Evolutionary conservation across 2,888 invertebrate genomes (phyloP).

Genomic region (Trichacis sp.): DNA sequence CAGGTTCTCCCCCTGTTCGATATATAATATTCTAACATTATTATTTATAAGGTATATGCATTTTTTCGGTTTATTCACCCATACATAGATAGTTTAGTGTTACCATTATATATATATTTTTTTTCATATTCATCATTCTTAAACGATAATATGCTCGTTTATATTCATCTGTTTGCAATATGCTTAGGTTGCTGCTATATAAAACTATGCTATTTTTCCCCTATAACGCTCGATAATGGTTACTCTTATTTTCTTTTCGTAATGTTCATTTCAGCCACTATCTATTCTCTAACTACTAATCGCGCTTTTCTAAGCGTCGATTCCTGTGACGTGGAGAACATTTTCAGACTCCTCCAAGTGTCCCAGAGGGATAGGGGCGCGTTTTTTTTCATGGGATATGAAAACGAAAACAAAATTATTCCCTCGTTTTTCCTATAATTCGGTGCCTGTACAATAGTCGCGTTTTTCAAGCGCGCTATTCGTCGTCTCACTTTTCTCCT

Average conservation of each 20-base stretch:
- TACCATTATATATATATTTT: conserved; percentile 41
- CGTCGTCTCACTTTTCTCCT: conserved; percentile 23
- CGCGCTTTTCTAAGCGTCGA: conserved; percentile 24
- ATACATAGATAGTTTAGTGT: conserved; percentile 49
- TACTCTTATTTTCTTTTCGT: conserved; percentile 43
- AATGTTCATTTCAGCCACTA: conserved; percentile 36
- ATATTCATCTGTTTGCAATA: conserved; percentile 56
- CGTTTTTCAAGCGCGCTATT: conserved; percentile 32
- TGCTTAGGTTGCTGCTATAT: conserved; percentile 62
- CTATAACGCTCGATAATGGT: conserved; percentile 53
- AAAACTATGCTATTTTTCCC: conserved; percentile 63
- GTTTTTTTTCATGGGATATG: conserved; percentile 27
- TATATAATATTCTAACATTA: conserved; percentile 43
- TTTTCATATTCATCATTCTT: conserved; percentile 43
- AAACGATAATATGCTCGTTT: conserved; percentile 53
- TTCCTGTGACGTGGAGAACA: conserved; percentile 24
- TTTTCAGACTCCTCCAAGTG: conserved; percentile 17
- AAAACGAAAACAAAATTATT: conserved; percentile 36
- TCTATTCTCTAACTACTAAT: conserved; percentile 34
- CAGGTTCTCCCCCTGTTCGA: conserved; percentile 44
- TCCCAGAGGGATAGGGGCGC: conserved; percentile 1
- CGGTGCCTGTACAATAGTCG: conserved; percentile 42
- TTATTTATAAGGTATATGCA: conserved; percentile 42
- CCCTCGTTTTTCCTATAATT: conserved; percentile 33
- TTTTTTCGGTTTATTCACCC: conserved; percentile 32